Evolutionary conservation across 2,113 vertebrate genomes (phyloP).

Genomic region (Phocoena phocoena): DNA sequence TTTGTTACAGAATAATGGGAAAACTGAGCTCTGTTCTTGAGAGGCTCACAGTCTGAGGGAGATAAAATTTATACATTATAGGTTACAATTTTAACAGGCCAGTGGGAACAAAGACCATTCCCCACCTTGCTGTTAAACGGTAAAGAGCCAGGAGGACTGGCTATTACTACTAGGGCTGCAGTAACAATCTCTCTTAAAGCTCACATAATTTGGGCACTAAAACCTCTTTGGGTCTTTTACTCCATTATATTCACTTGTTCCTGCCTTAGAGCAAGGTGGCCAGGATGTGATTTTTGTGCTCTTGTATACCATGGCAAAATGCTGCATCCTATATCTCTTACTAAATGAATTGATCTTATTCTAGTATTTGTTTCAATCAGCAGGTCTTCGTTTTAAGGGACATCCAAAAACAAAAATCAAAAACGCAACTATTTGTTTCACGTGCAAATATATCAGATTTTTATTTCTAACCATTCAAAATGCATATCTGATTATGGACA

Average conservation of each 20-base stretch:
- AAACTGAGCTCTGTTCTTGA: not conserved
- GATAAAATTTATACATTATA: not conserved
- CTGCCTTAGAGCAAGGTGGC: not conserved
- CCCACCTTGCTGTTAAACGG: not conserved
- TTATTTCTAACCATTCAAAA: not conserved
- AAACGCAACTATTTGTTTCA: not conserved
- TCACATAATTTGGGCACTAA: not conserved
- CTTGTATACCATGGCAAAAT: not conserved
- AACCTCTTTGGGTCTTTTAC: not conserved
- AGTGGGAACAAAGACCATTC: not conserved
- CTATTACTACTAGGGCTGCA: not conserved
- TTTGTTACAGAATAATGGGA: not conserved
- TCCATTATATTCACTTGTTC: not conserved
- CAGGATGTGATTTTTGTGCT: not conserved
- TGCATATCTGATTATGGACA: not conserved
- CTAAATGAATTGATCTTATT: not conserved
- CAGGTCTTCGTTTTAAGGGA: not conserved
- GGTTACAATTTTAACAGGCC: not conserved
- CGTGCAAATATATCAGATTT: not conserved
- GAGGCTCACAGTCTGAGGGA: not conserved
- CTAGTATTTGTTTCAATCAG: not conserved
- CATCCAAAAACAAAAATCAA: not conserved
- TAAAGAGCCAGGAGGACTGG: not conserved
- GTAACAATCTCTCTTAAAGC: not conserved
- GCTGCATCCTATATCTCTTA: not conserved